Evolutionary conservation across 1,140 invertebrate genomes (phyloP).

Genomic region (Cepaea nemoralis): DNA sequence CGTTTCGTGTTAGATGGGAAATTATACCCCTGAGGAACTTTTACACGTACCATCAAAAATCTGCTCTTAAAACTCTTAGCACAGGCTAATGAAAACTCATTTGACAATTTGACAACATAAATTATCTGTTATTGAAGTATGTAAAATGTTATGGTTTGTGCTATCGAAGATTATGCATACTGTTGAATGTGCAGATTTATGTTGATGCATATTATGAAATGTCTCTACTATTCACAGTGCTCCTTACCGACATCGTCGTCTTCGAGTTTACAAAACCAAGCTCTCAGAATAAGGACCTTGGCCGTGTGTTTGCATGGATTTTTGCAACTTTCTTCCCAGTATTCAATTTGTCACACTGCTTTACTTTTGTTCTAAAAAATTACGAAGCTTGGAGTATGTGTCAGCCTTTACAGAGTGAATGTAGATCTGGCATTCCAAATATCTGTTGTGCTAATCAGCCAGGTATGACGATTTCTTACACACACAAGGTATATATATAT

Average conservation of each 20-base stretch:
- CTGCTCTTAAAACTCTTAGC: no score
- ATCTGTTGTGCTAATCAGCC: conserved; percentile 26
- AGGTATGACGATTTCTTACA: not conserved
- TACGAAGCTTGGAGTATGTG: conserved; percentile 8
- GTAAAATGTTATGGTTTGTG: no score
- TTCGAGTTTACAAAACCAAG: conserved; percentile 26
- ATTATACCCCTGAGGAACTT: no score
- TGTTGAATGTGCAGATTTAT: no score
- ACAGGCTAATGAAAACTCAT: no score
- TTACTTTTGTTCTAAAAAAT: conserved; percentile 13
- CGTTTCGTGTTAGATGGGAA: no score
- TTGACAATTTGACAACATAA: no score
- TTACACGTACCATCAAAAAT: no score
- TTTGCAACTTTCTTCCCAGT: conserved; percentile 11
- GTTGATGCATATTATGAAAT: not conserved
- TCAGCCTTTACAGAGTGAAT: not conserved
- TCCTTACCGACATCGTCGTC: conserved; percentile 16
- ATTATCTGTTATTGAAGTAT: no score
- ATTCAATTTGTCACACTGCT: conserved; percentile 31
- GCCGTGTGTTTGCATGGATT: not conserved
- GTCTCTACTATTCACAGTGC: conserved; percentile 15
- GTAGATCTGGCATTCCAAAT: not conserved
- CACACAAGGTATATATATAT: no score
- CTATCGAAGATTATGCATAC: no score
- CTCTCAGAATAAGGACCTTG: conserved; percentile 1